Evolutionary conservation across 2,888 invertebrate species (phyloP).

Genomic region (Mimas tiliae): DNA sequence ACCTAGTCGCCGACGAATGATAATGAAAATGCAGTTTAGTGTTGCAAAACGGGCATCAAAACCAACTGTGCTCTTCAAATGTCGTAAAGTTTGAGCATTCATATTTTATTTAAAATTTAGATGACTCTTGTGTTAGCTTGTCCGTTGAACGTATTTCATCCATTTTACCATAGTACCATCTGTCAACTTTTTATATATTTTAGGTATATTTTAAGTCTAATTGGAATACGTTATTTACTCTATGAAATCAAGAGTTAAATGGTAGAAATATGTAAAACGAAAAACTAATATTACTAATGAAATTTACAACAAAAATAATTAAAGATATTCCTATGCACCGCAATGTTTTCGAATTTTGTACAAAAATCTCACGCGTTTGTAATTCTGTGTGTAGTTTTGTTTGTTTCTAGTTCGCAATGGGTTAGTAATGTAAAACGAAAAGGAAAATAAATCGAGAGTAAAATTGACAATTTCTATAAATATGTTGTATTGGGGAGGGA

Average conservation of each 20-base stretch:
- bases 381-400: neutral
- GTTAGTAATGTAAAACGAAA: too few relatives aligned
- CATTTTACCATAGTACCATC: constrained; percentile 35
- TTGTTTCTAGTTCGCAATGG: too few relatives aligned
- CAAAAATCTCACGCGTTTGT: neutral
- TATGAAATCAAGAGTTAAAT: too few relatives aligned
- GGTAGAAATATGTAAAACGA: too few relatives aligned
- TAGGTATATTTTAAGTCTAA: neutral
- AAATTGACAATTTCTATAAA: too few relatives aligned
- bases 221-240: neutral
- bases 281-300: neutral
- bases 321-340: too few relatives aligned
- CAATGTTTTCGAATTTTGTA: too few relatives aligned
- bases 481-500: too few relatives aligned
- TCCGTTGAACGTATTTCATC: constrained; percentile 29
- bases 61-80: constrained; percentile 35
- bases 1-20: neutral
- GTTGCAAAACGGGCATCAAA: constrained; percentile 33
- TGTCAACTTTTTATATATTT: constrained; percentile 26
- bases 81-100: constrained; percentile 35
- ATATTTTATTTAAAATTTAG: constrained; percentile 32
- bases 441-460: too few relatives aligned
- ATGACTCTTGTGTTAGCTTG: constrained; percentile 30
- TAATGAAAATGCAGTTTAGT: neutral
- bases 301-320: neutral